Base-by-base conservation (phyloP, 2,888 invertebrate genomes). In the Microctonus hyperodae region DNA sequence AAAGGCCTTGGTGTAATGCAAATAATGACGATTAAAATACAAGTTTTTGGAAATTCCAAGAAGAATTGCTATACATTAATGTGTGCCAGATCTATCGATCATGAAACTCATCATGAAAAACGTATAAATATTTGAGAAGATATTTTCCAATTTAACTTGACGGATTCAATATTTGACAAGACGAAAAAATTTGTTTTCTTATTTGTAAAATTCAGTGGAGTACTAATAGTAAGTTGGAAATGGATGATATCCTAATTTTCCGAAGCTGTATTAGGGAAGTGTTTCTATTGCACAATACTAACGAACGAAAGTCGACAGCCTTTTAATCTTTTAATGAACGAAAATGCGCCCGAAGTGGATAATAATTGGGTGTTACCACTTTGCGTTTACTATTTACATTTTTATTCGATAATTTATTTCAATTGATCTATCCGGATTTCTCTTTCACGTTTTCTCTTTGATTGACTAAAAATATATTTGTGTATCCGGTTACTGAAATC, bases 381-480 rank as follows among this genome's bases (percentile, higher is more conserved):
- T 55, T 57, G 16, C 58, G 40, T 48, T 48, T 23, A 16, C 50
- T 25, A 64, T 67, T 64, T 58, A 53, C 67, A 67, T 67, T 64
- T 64, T 67, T 67, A 44, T 51, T 53, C 58, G 28, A 67, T 64
- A 63, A 67, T 51, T 68, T 44, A 65, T 37, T 37, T 58, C 23
- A 25, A 40, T 65, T 25, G n/a, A 59, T 64, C 59, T 35, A 50
- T 56, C 48, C 51, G 37, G 62, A 60, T 64, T 66, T 64, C 60
- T 60, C 64, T 66, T 66, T 60, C 55, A 10, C 50, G 64, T 66
- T 69, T 69, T 66, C 64, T 57, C 59, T 53, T 69, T 55, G n/a
- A 58, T 23, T 35, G 9, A 31, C 20, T 10, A 56, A 33, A 56
- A 56, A 56, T n/a, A 33, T 31, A 56, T 33, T 33, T 33, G n/a